Evolutionary conservation across 2,797 vertebrate genomes (phyloP).

Genomic region (Sciaenops ocellatus): DNA sequence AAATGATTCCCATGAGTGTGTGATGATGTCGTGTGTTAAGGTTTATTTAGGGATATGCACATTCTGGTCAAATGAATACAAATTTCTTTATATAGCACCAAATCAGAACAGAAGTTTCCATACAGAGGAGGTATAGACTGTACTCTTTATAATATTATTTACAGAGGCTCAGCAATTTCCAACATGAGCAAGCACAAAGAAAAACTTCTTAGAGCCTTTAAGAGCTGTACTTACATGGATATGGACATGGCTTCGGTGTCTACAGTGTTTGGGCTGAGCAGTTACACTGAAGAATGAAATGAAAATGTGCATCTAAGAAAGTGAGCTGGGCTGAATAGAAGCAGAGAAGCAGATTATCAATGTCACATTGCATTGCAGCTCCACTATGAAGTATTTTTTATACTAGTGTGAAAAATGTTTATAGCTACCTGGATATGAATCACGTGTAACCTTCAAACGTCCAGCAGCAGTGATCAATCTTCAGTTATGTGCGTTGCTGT

Average conservation of each 20-base stretch:
- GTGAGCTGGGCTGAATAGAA: not conserved
- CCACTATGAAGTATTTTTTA: not conserved
- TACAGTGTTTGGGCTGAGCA: not conserved
- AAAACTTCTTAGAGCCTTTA: too few relatives aligned
- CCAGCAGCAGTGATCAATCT: constrained; percentile 5
- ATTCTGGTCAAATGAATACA: not conserved
- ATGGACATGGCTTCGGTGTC: too few relatives aligned
- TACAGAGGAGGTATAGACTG: too few relatives aligned
- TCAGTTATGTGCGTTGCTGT: not conserved
- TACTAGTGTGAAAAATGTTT: not conserved
- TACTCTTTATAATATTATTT: too few relatives aligned
- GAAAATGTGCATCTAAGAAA: not conserved
- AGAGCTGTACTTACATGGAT: not conserved
- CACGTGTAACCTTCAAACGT: not conserved
- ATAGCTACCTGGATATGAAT: not conserved
- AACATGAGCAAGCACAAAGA: too few relatives aligned
- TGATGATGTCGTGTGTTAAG: not conserved
- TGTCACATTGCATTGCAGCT: not conserved
- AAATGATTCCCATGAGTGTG: too few relatives aligned
- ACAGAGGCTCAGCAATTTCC: too few relatives aligned
- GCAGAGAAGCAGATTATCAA: not conserved
- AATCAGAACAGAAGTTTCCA: too few relatives aligned
- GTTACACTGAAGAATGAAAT: not conserved
- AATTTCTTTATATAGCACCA: too few relatives aligned
- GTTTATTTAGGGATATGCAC: not conserved